Conservation (phyloP, 2,888 invertebrate species). For the Calliphora vomitoria region DNA sequence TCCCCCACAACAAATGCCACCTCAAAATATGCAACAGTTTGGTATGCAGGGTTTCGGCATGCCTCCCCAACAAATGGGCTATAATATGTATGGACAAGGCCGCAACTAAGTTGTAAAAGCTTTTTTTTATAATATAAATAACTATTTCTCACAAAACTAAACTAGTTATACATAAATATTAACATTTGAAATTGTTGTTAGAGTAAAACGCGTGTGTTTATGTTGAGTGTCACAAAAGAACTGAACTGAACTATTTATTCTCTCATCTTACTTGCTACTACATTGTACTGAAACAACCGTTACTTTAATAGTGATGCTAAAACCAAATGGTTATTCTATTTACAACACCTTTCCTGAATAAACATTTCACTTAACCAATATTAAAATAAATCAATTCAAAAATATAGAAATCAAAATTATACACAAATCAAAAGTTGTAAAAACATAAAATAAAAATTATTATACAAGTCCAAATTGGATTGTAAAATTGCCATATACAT, state of each 20-base stretch:
- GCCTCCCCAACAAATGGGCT: conserved; percentile 76
- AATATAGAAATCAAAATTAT: neutral
- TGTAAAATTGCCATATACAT: neutral
- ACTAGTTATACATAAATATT: neutral
- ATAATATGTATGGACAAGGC: conserved; percentile 78
- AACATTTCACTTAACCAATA: neutral
- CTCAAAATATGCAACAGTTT: conserved; percentile 70
- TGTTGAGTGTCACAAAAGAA: too few relatives aligned
- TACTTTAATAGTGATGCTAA: too few relatives aligned
- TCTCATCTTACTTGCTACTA: neutral
- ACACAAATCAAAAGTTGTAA: neutral
- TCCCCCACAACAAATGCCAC: conserved; percentile 65
- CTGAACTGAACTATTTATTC: neutral
- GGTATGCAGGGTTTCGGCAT: conserved; percentile 76
- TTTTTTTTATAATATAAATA: neutral
- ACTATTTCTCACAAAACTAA: neutral
- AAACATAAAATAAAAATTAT: too few relatives aligned
- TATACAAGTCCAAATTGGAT: neutral
- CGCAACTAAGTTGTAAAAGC: conserved; percentile 64
- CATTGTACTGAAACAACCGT: neutral
- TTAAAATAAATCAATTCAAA: neutral
- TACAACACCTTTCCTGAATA: neutral
- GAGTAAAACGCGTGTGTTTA: neutral
- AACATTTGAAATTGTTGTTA: conserved; percentile 20
- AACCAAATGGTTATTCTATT: too few relatives aligned